Conservation (phyloP, 2,888 invertebrate genomes). For the Thecophora atra region DNA sequence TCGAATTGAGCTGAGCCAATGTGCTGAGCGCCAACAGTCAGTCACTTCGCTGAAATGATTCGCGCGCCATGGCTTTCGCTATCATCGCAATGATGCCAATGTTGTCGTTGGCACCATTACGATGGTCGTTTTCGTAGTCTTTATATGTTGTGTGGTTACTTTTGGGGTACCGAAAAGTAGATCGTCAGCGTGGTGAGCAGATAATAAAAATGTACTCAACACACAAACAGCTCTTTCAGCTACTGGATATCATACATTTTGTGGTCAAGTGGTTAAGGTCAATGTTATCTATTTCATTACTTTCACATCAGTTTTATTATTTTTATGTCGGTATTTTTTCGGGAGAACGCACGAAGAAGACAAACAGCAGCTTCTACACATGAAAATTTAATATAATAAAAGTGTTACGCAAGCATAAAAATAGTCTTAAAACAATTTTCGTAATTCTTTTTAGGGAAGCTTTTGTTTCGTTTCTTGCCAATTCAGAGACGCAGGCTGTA, state of each 20-base stretch:
- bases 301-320: no score
- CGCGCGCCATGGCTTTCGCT: conserved; percentile 12
- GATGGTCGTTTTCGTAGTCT: background rate
- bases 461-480: no score
- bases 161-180: background rate
- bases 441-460: no score
- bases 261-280: background rate
- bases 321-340: no score
- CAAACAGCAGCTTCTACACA: no score
- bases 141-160: background rate
- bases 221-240: background rate
- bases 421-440: no score
- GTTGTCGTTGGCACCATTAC: conserved; percentile 6
- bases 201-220: background rate
- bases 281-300: background rate
- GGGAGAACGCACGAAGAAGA: no score
- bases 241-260: background rate
- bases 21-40: conserved; percentile 15
- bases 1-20: background rate
- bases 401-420: no score
- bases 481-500: no score
- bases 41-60: conserved; percentile 25
- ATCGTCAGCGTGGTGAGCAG: background rate
- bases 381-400: no score
- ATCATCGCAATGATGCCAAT: conserved; percentile 19